Base-by-base conservation (phyloP, 2,888 invertebrate genomes). In the Anoplius nigerrimus region DNA sequence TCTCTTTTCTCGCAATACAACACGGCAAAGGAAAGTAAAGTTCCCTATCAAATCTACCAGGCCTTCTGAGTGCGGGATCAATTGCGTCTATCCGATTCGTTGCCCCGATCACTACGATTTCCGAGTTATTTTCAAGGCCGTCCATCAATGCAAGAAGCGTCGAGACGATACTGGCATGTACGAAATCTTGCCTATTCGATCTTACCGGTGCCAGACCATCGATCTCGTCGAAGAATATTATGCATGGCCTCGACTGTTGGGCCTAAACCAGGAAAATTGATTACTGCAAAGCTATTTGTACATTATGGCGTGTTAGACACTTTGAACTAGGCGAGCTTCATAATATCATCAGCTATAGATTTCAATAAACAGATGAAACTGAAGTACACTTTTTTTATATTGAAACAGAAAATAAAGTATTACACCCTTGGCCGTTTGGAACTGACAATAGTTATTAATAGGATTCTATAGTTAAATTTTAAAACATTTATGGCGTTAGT, bases 141-240 rank as follows among this genome's bases (percentile, higher is more conserved):
- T 97, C 97, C 95, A 97, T 96, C 71, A 97, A 91, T 0, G 97
- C 96, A 53, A 97, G 89, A 18, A 97, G 89, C 0, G 97, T 97
- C 2, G 96, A 95, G 0, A 97, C 97, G 55, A 97, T 94, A 79
- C 96, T 96, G 2, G 95, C 93, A 87, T 97, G 97, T 53, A 97
- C 95, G 86, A 97, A 97, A 86, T 97, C 97, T 86, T 97, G 96
- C n/a, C 95, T 91, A 66, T 94, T 94, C 45, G 96, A 95, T 27
- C 97, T 91, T 0, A 95, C 95, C 0, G 97, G 97, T 51, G 97
- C 97, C 58, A 97, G 89, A 18, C 97, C 97, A 86, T 98, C 97
- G 68, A 97, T 93, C 89, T 97, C 97, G 89, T 97, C 97, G 90
- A 97, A 97, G 89, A 97, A 97, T 84, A 97, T 95, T 82, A 97